Evolutionary conservation across 2,888 invertebrate genomes (phyloP).

Genomic region (Argyresthia goedartella): DNA sequence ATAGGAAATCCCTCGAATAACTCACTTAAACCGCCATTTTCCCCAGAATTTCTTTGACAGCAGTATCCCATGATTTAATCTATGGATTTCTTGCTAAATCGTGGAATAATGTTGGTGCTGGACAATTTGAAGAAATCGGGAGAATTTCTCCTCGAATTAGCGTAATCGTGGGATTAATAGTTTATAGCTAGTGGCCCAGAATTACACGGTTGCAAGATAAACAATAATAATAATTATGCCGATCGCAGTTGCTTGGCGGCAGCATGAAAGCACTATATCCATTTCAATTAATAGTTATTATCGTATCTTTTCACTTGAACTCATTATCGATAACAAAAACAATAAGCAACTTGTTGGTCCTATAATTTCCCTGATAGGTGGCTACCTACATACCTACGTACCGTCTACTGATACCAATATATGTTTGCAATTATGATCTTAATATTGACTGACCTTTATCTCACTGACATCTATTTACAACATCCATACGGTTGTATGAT

Average conservation of each 20-base stretch:
- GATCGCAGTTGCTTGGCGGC: slow-evolving; percentile 1
- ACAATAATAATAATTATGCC: slow-evolving; percentile 12
- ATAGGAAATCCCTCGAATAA: no score
- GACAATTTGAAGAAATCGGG: slow-evolving; percentile 7
- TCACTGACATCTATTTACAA: no score
- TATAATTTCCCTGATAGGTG: not conserved
- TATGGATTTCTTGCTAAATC: no score
- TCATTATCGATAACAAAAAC: slow-evolving; percentile 15
- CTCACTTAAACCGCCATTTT: no score
- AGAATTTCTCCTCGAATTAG: slow-evolving; percentile 10
- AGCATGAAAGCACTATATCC: slow-evolving; percentile 10
- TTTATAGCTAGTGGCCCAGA: slow-evolving; percentile 12
- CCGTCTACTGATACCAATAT: no score
- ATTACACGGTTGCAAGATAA: slow-evolving; percentile 11
- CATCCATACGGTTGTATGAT: no score
- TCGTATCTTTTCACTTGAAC: slow-evolving; percentile 12
- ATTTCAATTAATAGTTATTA: not conserved
- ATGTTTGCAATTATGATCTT: no score
- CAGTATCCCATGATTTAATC: no score
- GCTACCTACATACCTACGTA: no score
- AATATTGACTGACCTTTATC: no score
- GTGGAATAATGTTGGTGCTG: no score
- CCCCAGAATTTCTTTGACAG: no score
- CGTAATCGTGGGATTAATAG: slow-evolving; percentile 13
- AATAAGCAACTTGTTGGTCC: slow-evolving; percentile 1